phyloP scores from a whole-genome alignment of 2,797 vertebrate species.

The Tangara arthus region DNA sequence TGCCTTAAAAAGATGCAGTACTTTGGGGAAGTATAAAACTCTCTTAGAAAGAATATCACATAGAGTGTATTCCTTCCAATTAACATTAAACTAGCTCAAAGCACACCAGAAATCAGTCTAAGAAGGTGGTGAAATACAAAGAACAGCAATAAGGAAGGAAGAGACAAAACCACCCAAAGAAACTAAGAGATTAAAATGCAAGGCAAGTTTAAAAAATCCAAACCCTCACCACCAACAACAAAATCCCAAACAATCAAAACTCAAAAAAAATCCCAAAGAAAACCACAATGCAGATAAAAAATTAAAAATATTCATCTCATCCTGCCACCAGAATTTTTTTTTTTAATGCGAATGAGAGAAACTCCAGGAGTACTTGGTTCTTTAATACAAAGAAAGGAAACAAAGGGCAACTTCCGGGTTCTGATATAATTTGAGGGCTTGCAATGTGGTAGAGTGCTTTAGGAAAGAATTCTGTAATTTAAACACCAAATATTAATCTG shows the following conservation, averaged over 20 bases:
- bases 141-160: not conserved
- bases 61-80: not conserved
- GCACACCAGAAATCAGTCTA: not conserved
- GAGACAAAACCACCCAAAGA: not conserved
- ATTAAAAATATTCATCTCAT: not conserved
- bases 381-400: not conserved
- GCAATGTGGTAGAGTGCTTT: not conserved
- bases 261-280: fast-evolving
- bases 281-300: not conserved
- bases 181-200: not conserved
- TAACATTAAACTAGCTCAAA: not conserved
- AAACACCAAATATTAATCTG: not conserved
- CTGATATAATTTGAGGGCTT: not conserved
- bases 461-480: not conserved
- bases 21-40: not conserved
- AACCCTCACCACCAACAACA: not conserved
- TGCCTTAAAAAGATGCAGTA: not conserved
- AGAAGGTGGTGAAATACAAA: not conserved
- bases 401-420: not conserved
- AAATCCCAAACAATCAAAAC: not conserved
- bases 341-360: not conserved
- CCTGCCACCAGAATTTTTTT: not conserved
- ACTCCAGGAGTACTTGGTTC: not conserved
- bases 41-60: not conserved
- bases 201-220: not conserved